phyloP scores from a whole-genome alignment of 2,888 invertebrate species.

The Mesorhabditis sp. region DNA sequence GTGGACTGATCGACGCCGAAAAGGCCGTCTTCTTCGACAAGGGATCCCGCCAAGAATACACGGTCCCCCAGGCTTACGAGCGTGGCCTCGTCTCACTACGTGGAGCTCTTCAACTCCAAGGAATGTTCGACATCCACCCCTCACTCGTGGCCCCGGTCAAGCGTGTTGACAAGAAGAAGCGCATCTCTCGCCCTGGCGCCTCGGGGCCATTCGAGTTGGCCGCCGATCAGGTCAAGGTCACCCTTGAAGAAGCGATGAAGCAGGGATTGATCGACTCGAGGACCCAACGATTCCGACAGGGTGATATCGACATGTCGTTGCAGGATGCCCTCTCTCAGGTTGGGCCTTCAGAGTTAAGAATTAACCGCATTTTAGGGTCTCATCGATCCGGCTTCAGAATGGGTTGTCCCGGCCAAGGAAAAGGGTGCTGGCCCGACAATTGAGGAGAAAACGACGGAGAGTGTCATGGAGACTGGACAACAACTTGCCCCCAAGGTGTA shows the following conservation, averaged over 20 bases:
- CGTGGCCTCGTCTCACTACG: slow-evolving; percentile 79
- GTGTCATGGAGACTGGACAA: slow-evolving; percentile 57
- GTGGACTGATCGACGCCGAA: slow-evolving; percentile 80
- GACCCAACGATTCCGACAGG: slow-evolving; percentile 57
- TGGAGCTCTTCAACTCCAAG: slow-evolving; percentile 80
- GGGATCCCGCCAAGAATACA: slow-evolving; percentile 68
- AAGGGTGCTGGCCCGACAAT: slow-evolving; percentile 55
- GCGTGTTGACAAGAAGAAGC: slow-evolving; percentile 79
- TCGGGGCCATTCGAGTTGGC: slow-evolving; percentile 36
- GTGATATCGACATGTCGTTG: slow-evolving; percentile 66
- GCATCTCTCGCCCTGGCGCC: slow-evolving; percentile 72
- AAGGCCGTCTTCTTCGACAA: slow-evolving; percentile 66
- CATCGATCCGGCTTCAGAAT: slow-evolving; percentile 56
- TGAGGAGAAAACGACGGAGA: slow-evolving; percentile 57
- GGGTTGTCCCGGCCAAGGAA: slow-evolving; percentile 55
- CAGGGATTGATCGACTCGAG: slow-evolving; percentile 73
- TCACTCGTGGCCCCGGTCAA: slow-evolving; percentile 61
- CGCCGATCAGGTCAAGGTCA: slow-evolving; percentile 65
- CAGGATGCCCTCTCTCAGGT: slow-evolving; percentile 58
- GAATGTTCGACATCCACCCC: slow-evolving; percentile 73
- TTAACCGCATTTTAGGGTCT: slow-evolving; percentile 38
- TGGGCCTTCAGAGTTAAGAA: neutral
- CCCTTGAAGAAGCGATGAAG: slow-evolving; percentile 75
- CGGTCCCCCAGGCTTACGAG: slow-evolving; percentile 77
- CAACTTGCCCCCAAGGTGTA: slow-evolving; percentile 54